Base-by-base conservation (phyloP, 2,113 vertebrate species). In the Nannobrachium achirus region DNA sequence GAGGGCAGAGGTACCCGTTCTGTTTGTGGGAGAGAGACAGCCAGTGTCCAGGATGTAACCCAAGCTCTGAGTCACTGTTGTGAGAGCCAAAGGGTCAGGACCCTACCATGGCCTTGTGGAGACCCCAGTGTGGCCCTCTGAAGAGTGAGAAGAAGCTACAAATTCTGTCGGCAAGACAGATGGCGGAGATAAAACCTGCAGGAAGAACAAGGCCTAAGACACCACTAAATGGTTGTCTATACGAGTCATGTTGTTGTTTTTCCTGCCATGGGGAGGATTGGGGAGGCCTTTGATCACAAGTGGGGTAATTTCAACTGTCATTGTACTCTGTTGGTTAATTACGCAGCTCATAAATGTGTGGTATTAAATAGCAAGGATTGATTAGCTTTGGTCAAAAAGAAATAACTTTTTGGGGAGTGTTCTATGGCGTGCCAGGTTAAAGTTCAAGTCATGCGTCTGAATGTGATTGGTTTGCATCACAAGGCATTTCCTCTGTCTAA, bases 1-100 rank as follows among this genome's bases (percentile, higher is more conserved):
- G 48, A 61, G 14, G 38, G 16, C 45, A 65, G 67, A 52, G 38
- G 56, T 57, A 48, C 56, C 45, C 50, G 13, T 10, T 39, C 19
- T 39, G 33, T 56, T 56, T 40, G 44, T 39, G 57, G 50, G 45
- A 56, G 80, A 63, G 20, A 42, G 53, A 65, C 45, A 57, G 56
- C 38, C 75, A 52, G 56, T 49, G 56, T 19, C 57, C 58, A 10
- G 44, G 60, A 25, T 70, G 81, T 64, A 87, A 84, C 72, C 45
- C 4, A 80, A 72, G 56, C 82, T 66, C 62, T 18, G 69, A 62
- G 44, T 73, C 65, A 2, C 13, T 89, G 84, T 82, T 84, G 79
- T 86, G 61, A 52, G 74, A 76, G 86, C 87, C 81, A 88, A 71
- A 71, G 65, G 89, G 84, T 88, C 73, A 45, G 16, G 78, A 82